These are phyloP conservation scores for Megaleporinus macrocephalus DNA, from an alignment of 2,113 vertebrate species.

Conservation along the genomic window DNA sequence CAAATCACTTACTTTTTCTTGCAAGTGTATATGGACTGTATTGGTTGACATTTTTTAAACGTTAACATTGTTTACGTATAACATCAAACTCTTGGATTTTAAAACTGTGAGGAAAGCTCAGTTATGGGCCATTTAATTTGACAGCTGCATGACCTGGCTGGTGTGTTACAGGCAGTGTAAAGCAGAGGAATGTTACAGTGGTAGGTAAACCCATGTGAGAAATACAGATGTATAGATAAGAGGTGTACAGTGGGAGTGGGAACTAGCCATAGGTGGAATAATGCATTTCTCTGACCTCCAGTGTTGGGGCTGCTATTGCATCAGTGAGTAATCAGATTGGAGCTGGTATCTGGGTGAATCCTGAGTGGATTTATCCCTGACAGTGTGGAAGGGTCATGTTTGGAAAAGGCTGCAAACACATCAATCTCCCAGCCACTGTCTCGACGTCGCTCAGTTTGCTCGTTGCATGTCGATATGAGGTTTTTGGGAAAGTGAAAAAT, in stretches of 20 bases:
- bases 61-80: too few relatives aligned
- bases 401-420: slow-evolving; percentile 42
- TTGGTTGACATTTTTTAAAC: too few relatives aligned
- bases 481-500: slow-evolving; percentile 26
- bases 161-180: neutral
- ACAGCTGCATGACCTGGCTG: too few relatives aligned
- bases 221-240: neutral
- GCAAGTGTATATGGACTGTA: too few relatives aligned
- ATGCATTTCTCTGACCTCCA: slow-evolving; percentile 19
- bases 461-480: slow-evolving; percentile 1
- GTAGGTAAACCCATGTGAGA: neutral
- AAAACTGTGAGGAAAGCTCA: too few relatives aligned
- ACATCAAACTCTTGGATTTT: too few relatives aligned
- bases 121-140: too few relatives aligned
- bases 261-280: neutral
- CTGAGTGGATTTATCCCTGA: slow-evolving; percentile 24
- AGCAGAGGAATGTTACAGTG: too few relatives aligned
- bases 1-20: too few relatives aligned
- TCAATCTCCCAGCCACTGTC: slow-evolving; percentile 23
- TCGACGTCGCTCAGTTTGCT: neutral
- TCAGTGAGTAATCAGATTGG: slow-evolving; percentile 32
- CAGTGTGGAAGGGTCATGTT: slow-evolving; percentile 28
- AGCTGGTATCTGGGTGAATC: slow-evolving; percentile 22
- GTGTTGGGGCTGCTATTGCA: slow-evolving; percentile 13
- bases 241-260: neutral